Conservation (phyloP, 2,113 vertebrate species). For the zebrafish (Danio rerio) region GRCz12tu NC_133184.1:54659501-54660000, state of each 20-base stretch:
- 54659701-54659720: constrained; percentile 25
- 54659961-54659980: constrained; percentile 79
- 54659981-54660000: constrained; percentile 82
- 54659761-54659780: constrained; percentile 32
- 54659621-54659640: neutral
- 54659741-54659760: constrained; percentile 27
- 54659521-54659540: neutral
- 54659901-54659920: constrained; percentile 54
- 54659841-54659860: neutral
- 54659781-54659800: constrained; percentile 36
- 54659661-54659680: constrained; percentile 54
- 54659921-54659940: constrained; percentile 53
- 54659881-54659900: constrained; percentile 5
- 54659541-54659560: neutral
- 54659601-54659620: constrained; percentile 5
- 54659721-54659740: constrained; percentile 50
- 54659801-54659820: constrained; percentile 41
- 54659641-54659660: constrained; percentile 29
- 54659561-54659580: neutral
- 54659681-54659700: constrained; percentile 57
- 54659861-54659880: constrained; percentile 38
- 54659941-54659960: constrained; percentile 94
- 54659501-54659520: no score
- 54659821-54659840: neutral
- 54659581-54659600: neutral